Evolutionary conservation across 2,797 vertebrate genomes (phyloP), one percentile per base, ranked within the genome.

Genomic region (Hoplostethus atlanticus): DNA sequence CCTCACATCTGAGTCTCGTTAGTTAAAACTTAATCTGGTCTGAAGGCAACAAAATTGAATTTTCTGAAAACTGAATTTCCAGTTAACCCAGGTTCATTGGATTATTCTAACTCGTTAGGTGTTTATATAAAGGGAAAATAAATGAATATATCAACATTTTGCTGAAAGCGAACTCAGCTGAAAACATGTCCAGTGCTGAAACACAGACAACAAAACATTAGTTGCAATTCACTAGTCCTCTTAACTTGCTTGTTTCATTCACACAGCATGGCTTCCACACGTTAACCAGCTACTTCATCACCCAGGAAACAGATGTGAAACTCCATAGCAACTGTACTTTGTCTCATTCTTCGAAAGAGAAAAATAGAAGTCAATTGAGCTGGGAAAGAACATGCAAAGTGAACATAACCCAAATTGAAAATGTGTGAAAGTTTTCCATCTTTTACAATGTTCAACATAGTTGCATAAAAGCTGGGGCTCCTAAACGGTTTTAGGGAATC

Each of bases 321-420:
- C 79, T 77, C 84, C 77, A 84, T 89, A 78, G 83, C 72, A 87
- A 85, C 87, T 77, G 66, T 56, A 48, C 63, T 62, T 72, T 75
- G 61, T 72, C 72, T 75, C 69, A 76, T 58, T 71, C 64, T 62
- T 25, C 21, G 13, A 52, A 8, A 15, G 5, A 64, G 30, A 51
- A 38, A 36, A n/a, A 51, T 73, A 68, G 72, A 74, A 67, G 63
- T 81, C 73, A 81, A 76, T 72, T 77, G 74, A 62, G 15, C 51
- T 62, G 76, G 69, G 54, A 58, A 47, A 56, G 72, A 77, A 73
- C 77, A 72, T 61, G 68, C 53, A 66, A 59, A 48, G 25, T n/a
- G 47, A 17, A n/a, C 44, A 15, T 53, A n/a, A 64, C 53, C 15
- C 12, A 50, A 28, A 15, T 16, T 46, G 9, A 31, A n/a, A 11